phyloP scores from a whole-genome alignment of 1,140 invertebrate species.

The Drosophila eugracilis region DNA sequence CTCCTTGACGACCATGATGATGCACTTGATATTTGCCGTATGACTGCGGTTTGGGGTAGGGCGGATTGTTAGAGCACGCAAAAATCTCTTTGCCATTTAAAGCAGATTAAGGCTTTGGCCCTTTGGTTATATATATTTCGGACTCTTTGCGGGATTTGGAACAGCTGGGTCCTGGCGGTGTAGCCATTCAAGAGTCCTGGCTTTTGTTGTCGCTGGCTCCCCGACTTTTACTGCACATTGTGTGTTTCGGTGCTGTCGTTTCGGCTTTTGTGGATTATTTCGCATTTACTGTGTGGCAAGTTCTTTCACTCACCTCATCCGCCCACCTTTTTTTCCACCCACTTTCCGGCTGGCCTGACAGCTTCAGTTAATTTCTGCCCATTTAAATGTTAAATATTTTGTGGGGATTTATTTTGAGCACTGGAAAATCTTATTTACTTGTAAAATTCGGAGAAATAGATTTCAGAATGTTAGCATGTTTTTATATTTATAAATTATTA shows the following conservation, averaged over 20 bases:
- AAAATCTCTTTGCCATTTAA: constrained; percentile 73
- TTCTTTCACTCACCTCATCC: constrained; percentile 11
- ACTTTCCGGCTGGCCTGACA: constrained; percentile 21
- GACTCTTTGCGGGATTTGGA: constrained; percentile 17
- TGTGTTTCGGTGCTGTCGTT: constrained; percentile 44
- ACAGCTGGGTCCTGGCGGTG: constrained; percentile 20
- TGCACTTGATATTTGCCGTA: constrained; percentile 80
- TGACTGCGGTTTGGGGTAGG: constrained; percentile 56
- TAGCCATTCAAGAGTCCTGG: constrained; percentile 57
- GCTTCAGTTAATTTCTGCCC: constrained; percentile 64
- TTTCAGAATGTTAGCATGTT: no score
- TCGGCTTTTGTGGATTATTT: constrained; percentile 73
- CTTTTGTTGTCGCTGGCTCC: constrained; percentile 72
- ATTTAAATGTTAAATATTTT: constrained; percentile 79
- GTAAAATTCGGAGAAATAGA: background rate
- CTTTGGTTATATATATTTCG: constrained; percentile 38
- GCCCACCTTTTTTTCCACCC: background rate
- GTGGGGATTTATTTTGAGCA: constrained; percentile 51
- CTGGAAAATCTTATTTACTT: background rate
- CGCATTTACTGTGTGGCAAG: constrained; percentile 57
- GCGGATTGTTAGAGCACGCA: constrained; percentile 6
- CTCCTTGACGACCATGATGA: constrained; percentile 60
- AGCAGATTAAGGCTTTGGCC: constrained; percentile 64
- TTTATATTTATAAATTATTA: no score
- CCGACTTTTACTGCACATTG: constrained; percentile 67